Base-by-base conservation (phyloP, 2,888 invertebrate genomes). In the Nemoura dubitans region DNA sequence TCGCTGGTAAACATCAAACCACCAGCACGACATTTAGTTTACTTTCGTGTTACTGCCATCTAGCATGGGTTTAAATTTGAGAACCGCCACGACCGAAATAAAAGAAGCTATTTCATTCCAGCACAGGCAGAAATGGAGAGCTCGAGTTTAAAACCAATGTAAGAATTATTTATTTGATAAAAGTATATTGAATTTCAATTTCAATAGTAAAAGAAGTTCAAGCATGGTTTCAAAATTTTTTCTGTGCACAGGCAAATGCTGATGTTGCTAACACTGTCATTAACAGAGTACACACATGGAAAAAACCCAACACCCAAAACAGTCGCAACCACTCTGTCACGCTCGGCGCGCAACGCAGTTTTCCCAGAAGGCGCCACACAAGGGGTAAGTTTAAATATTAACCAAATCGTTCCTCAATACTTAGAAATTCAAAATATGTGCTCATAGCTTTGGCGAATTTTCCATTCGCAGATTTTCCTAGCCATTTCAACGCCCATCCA, bases 401-500 rank as follows among this genome's bases (percentile, higher is more conserved):
- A 59, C 59, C 3, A 21, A 1, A 59, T 59, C 36, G 10, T 36
- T 36, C 10, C 36, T 6, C 36, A 36, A 36, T 3, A 36, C 36
- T 36, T 6, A 36, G 36, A n/a, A n/a, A 36, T 36, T 36, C 10
- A 3, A 36, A 36, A 36, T 36, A 6, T 10, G 10, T 36, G 10
- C 36, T 36, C 10, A 59, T 21, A 21, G 16, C 59, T 59, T n/a
- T n/a, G n/a, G n/a, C n/a, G n/a, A n/a, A n/a, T 36, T 36, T 10
- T 36, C 3, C 36, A 10, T 36, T 3, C 36, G 10, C 59, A 96
- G 96, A 92, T 95, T 26, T 94, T 96, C 90, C 90, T 95, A 16
- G 95, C 96, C 0, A 92, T 96, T 88, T 95, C 96, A 0, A 93
- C 96, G 76, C 96, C 96, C 0, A 90, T 96, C 26, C 95, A 95